Evolutionary conservation across 2,797 vertebrate genomes (phyloP), one percentile per base, ranked within the genome.

Genomic region (Characodon lateralis): DNA sequence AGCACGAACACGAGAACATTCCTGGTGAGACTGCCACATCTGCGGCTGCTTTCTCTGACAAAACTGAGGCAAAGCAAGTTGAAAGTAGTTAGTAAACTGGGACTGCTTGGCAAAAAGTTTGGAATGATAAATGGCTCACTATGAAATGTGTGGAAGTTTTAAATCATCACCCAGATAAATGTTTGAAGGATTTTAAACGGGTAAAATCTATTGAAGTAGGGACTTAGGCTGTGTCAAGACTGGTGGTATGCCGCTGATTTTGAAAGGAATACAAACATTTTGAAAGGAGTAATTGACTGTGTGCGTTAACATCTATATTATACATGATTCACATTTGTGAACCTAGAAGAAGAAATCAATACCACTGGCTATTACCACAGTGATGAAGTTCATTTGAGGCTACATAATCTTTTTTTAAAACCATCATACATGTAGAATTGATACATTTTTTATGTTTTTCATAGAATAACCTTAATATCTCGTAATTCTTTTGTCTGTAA

Each of bases 1-100:
- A 99, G 88, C 98, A 99, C 1, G 98, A 99, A 95, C 99, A 99
- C 0, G 98, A 99, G 93, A 98, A 96, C 10, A 96, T 97, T 81
- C 98, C 98, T 95, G 98, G 98, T 99, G 78, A 87, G 94, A 88
- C 59, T 81, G 56, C 65, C 18, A 66, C 70, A 70, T 66, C 78
- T 77, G 41, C 53, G 24, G 78, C 59, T 83, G 20, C 76, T 76
- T 81, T 80, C 31, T 77, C 9, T 74, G 50, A 73, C 66, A 74
- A 71, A 78, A 70, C 31, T 24, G 66, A 83, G 43, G n/a, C 26
- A 75, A 69, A 73, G n/a, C 74, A 28, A 85, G 78, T 56, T 35
- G 6, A 80, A 82, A 48, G 14, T 48, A 70, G 58, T 78, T 78
- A 77, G 74, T 61, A 75, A 90, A 79, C 55, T 61, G 72, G 31